These are phyloP conservation scores for Dendrocopos noguchii DNA, from an alignment of 2,113 vertebrate species.

Conservation along the genomic window DNA sequence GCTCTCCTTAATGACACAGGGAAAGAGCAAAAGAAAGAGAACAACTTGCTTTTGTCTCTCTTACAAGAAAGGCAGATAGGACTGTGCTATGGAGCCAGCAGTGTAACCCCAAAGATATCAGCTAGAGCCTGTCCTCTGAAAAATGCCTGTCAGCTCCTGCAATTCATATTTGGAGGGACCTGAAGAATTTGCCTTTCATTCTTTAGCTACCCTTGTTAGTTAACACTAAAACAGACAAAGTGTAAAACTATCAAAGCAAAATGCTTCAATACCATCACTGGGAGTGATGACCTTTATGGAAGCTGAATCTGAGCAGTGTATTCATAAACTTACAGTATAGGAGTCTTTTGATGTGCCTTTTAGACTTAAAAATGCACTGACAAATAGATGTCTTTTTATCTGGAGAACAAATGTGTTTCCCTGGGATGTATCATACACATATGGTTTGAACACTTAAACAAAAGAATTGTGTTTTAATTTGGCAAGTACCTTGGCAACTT, in stretches of 20 bases:
- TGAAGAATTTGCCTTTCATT: accelerated
- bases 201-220: not conserved
- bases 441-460: not conserved
- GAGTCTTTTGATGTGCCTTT: not conserved
- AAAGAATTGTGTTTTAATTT: not conserved
- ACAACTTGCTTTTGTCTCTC: not conserved
- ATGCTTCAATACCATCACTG: not conserved
- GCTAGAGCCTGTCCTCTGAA: not conserved
- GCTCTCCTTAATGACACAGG: not conserved
- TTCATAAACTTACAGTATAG: not conserved
- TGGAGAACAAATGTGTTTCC: not conserved
- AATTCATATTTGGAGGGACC: not conserved
- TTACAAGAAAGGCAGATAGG: not conserved
- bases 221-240: not conserved
- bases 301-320: not conserved
- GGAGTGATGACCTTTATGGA: not conserved
- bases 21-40: not conserved
- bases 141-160: not conserved
- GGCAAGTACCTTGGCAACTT: not conserved
- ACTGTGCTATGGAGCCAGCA: not conserved
- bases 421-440: not conserved
- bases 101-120: not conserved
- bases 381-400: not conserved
- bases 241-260: not conserved
- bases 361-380: not conserved